phyloP scores from a whole-genome alignment of 2,888 invertebrate genomes.

The Drosophila nr. fundita region DNA sequence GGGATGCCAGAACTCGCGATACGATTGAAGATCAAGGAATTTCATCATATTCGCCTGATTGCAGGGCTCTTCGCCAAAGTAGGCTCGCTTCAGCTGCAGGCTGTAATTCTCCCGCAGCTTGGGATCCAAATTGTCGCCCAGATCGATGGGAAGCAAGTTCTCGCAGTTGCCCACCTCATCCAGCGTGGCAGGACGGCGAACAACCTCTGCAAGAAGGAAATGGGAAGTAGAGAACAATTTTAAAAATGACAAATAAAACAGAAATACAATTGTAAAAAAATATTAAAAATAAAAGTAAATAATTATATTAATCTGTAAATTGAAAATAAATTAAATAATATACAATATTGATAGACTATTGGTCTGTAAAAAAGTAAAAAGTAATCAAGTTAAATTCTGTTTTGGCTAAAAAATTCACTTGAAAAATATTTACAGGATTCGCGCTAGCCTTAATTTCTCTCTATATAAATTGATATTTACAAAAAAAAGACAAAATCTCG shows the following conservation, averaged over 20 bases:
- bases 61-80: constrained; percentile 80
- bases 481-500: background rate
- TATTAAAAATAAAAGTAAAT: background rate
- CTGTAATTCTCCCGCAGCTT: constrained; percentile 68
- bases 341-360: background rate
- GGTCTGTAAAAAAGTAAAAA: background rate
- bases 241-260: background rate
- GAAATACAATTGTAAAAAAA: too few relatives aligned
- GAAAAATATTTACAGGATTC: background rate
- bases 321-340: background rate
- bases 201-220: constrained; percentile 62
- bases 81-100: constrained; percentile 70
- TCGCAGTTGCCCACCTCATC: constrained; percentile 79
- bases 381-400: background rate
- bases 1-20: constrained; percentile 83
- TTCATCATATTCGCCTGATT: constrained; percentile 82
- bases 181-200: constrained; percentile 78
- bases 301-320: background rate
- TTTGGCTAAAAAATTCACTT: background rate
- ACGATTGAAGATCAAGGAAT: constrained; percentile 80
- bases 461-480: background rate
- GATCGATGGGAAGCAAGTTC: constrained; percentile 77
- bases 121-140: constrained; percentile 64
- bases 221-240: background rate
- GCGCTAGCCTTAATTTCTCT: background rate